Evolutionary conservation across 2,888 invertebrate genomes (phyloP).

Genomic region (Bellardia pandia): DNA sequence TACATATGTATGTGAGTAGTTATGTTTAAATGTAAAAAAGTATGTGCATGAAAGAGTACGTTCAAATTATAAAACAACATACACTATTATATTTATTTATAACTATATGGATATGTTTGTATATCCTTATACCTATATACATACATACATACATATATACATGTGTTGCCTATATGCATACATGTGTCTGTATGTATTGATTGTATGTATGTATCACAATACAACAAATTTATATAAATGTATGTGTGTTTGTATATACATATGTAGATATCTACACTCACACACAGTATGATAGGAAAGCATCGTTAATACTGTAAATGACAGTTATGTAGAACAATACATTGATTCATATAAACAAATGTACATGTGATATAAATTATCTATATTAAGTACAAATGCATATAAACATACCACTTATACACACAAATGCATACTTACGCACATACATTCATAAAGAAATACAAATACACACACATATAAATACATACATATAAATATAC

Average conservation of each 20-base stretch:
- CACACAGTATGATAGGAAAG: slow-evolving; percentile 55
- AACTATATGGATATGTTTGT: slow-evolving; percentile 36
- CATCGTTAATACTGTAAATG: slow-evolving; percentile 70
- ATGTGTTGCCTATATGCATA: background rate
- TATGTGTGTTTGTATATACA: background rate
- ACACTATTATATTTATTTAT: slow-evolving; percentile 46
- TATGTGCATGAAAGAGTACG: background rate
- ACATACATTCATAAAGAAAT: slow-evolving; percentile 16
- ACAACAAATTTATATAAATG: slow-evolving; percentile 3
- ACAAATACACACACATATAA: background rate
- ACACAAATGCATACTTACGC: slow-evolving; percentile 1
- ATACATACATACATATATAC: background rate
- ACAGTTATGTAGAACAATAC: slow-evolving; percentile 72
- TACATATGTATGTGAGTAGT: background rate
- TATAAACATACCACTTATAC: slow-evolving; percentile 56
- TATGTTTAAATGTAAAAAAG: background rate
- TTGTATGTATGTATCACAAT: background rate
- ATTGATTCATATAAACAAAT: slow-evolving; percentile 69
- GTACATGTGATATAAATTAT: slow-evolving; percentile 70
- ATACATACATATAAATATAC: background rate
- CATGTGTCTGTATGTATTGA: background rate
- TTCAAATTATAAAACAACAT: background rate
- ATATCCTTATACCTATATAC: slow-evolving; percentile 10
- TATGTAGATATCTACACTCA: background rate
- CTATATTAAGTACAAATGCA: slow-evolving; percentile 70